Percentiles rank a stretch among this genome's conserved stretches.
Evolutionary conservation across 2,888 invertebrate genomes (phyloP).

Genomic region (Myopa testacea): DNA sequence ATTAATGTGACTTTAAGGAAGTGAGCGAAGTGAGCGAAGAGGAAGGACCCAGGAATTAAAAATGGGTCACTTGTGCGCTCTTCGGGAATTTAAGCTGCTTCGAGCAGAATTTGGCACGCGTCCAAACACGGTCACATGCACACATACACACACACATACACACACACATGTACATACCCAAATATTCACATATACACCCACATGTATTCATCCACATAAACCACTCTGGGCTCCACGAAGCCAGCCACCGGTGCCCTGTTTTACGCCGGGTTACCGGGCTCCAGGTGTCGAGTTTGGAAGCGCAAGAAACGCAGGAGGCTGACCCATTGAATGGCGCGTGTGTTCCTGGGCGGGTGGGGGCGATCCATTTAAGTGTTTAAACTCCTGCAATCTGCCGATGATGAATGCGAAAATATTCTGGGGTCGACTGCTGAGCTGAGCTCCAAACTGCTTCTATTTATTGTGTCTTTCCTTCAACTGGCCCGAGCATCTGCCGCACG

Average conservation of each 20-base stretch:
- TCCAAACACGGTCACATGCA: conserved; percentile 17
- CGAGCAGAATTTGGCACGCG: conserved; percentile 25
- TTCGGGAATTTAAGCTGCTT: conserved; percentile 23
- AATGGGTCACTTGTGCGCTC: conserved; percentile 28
- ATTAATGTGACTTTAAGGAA: not conserved
- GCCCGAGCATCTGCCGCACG: too few species aligned
- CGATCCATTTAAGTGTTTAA: too few species aligned
- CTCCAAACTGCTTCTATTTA: too few species aligned
- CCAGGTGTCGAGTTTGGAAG: conserved; percentile 23
- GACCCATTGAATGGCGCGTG: too few species aligned
- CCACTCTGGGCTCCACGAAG: not conserved
- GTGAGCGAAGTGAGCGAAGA: too few species aligned
- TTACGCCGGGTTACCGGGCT: not conserved
- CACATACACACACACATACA: not conserved
- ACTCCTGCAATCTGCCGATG: too few species aligned
- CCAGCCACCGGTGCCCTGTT: not conserved
- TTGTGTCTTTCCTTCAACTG: too few species aligned
- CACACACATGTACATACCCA: not conserved
- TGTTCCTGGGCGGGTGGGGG: too few species aligned
- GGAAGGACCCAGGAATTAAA: conserved; percentile 3
- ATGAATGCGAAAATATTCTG: too few species aligned
- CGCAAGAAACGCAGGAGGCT: not conserved
- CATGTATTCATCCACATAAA: not conserved
- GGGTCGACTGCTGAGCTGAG: too few species aligned
- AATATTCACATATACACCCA: not conserved